Evolutionary conservation across 2,888 invertebrate genomes (phyloP), one percentile per base, ranked within the genome.

Genomic region (Aproaerema taeniolella): DNA sequence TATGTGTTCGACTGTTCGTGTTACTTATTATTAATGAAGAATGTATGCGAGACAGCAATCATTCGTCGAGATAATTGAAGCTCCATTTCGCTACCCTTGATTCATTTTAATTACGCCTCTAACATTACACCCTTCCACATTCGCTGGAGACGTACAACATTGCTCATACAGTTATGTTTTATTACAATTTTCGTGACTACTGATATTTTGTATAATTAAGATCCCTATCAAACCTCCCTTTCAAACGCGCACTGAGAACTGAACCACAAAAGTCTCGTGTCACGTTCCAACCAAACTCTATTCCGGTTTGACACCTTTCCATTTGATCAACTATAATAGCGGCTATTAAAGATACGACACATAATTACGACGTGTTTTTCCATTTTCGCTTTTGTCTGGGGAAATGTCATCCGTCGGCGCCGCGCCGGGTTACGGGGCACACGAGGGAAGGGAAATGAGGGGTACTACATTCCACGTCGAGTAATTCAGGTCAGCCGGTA

Each of bases 401-500:
- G 24, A 25, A 38, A 38, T 38, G 38, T 31, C 31, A 32, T n/a
- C n/a, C 38, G 20, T 6, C 7, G 20, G 26, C n/a, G 26, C 26
- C 26, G 29, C 15, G 36, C 6, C 30, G 30, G 6, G 30, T 5
- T 4, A 12, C 13, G 30, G 13, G 30, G 30, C 28, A 13, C 24
- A 32, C 11, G 20, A n/a, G 16, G 16, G 20, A 46, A 50, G 49
- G 52, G 53, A 45, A 28, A 49, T 37, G 32, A 20, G 40, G 49
- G 49, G 55, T 48, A 50, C 56, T 59, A 56, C 53, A 61, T 64
- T 62, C 57, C 60, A 43, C 55, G 43, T 46, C 41, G 55, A 45
- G 52, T 59, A 64, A 42, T 67, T 61, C 63, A 63, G 76, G 77
- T 74, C 75, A 77, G 52, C 53, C 48, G 61, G 72, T 67, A 77